These are phyloP conservation scores for Protophormia terraenovae DNA, from an alignment of 2,888 invertebrate genomes.

Conservation along the genomic window DNA sequence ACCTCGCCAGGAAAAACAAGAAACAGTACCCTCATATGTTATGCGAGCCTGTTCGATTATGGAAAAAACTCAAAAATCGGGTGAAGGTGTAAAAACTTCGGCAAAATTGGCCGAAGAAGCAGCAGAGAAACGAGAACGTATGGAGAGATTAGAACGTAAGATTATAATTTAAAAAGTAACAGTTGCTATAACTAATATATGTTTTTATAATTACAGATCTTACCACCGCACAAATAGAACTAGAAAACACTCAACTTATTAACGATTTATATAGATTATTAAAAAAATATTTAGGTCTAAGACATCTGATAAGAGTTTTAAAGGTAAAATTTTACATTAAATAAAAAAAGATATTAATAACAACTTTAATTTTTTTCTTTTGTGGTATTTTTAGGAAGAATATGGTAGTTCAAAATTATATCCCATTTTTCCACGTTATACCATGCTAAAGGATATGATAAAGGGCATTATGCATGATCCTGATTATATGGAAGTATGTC, in stretches of 20 bases:
- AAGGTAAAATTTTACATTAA: conserved; percentile 88
- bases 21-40: conserved; percentile 95
- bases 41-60: conserved; percentile 94
- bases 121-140: conserved; percentile 90
- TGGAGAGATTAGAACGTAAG: conserved; percentile 92
- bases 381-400: conserved; percentile 85
- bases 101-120: conserved; percentile 93
- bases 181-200: conserved; percentile 25
- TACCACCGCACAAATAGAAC: conserved; percentile 95
- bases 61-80: conserved; percentile 95
- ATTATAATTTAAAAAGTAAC: too few relatives aligned
- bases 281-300: conserved; percentile 94
- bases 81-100: conserved; percentile 93
- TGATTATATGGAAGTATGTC: conserved; percentile 98
- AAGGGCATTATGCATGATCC: conserved; percentile 97
- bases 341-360: too few relatives aligned
- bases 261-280: conserved; percentile 95
- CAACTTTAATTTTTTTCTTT: background rate
- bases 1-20: conserved; percentile 95
- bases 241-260: conserved; percentile 96
- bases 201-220: conserved; percentile 86
- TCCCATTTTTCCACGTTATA: conserved; percentile 96
- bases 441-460: conserved; percentile 98
- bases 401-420: conserved; percentile 96
- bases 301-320: conserved; percentile 92